phyloP scores from a whole-genome alignment of 2,888 invertebrate species.

The Griposia aprilina region DNA sequence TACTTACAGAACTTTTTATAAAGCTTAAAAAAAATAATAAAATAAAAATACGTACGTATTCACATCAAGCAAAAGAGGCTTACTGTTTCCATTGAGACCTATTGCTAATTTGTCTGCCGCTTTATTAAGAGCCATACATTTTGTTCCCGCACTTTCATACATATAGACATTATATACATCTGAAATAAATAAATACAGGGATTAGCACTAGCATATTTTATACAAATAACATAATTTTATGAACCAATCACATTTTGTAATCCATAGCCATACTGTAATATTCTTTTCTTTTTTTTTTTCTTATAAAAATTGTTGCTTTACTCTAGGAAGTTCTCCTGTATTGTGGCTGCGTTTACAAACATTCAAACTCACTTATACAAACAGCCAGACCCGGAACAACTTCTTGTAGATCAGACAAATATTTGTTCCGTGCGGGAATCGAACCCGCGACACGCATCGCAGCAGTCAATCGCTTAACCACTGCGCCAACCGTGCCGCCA shows the following conservation, averaged over 20 bases:
- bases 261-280: neutral
- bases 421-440: no score
- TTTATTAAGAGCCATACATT: conserved; percentile 77
- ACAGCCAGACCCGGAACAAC: no score
- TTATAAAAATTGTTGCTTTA: no score
- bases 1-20: neutral
- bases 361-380: no score
- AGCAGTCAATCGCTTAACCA: no score
- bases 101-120: conserved; percentile 77
- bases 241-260: neutral
- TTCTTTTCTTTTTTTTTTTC: no score
- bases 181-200: conserved; percentile 60
- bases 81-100: conserved; percentile 83
- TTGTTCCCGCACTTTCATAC: conserved; percentile 74
- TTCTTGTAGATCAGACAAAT: no score
- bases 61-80: conserved; percentile 82
- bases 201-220: neutral
- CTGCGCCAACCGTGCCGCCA: no score
- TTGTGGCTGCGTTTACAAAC: no score
- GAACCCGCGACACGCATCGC: no score
- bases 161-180: conserved; percentile 70
- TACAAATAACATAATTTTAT: neutral
- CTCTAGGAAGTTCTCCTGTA: no score
- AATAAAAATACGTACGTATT: conserved; percentile 80
- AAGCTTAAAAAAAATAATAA: no score